Evolutionary conservation across 2,888 invertebrate species (phyloP).

Genomic region (Stenichneumon culpator): DNA sequence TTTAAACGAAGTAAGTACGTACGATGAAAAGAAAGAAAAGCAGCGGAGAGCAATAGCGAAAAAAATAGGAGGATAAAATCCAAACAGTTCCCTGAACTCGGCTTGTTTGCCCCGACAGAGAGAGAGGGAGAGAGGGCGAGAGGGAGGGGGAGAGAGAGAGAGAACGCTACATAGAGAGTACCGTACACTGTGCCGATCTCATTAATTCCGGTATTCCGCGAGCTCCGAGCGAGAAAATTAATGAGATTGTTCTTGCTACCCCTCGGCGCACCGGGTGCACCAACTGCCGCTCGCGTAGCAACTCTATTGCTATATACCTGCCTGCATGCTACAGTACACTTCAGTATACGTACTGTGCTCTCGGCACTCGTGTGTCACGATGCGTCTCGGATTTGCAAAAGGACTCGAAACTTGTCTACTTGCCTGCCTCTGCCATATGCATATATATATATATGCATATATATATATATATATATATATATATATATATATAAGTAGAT

Average conservation of each 20-base stretch:
- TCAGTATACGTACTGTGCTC: slow-evolving; percentile 1
- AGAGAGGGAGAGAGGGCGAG: slow-evolving; percentile 1
- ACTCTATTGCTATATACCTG: slow-evolving; percentile 27
- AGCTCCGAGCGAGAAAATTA: slow-evolving; percentile 56
- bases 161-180: slow-evolving; percentile 4
- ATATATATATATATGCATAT: not conserved
- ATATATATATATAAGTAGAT: not conserved
- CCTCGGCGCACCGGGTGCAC: slow-evolving; percentile 28
- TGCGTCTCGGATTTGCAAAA: slow-evolving; percentile 40
- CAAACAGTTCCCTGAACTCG: slow-evolving; percentile 39
- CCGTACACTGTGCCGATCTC: slow-evolving; percentile 53
- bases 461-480: too few relatives aligned
- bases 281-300: slow-evolving; percentile 3
- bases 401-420: slow-evolving; percentile 36
- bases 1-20: slow-evolving; percentile 32
- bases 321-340: not conserved
- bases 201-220: slow-evolving; percentile 59
- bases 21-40: slow-evolving; percentile 32
- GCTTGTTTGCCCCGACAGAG: slow-evolving; percentile 21
- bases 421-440: not conserved
- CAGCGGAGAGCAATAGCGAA: slow-evolving; percentile 30
- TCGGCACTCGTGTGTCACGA: slow-evolving; percentile 11
- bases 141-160: not conserved
- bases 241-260: slow-evolving; percentile 61
- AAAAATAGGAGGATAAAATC: slow-evolving; percentile 31